These are phyloP conservation scores for Arbacia lixula DNA, from an alignment of 53 echinoderm and acorn worm species.

Conservation along the genomic window DNA sequence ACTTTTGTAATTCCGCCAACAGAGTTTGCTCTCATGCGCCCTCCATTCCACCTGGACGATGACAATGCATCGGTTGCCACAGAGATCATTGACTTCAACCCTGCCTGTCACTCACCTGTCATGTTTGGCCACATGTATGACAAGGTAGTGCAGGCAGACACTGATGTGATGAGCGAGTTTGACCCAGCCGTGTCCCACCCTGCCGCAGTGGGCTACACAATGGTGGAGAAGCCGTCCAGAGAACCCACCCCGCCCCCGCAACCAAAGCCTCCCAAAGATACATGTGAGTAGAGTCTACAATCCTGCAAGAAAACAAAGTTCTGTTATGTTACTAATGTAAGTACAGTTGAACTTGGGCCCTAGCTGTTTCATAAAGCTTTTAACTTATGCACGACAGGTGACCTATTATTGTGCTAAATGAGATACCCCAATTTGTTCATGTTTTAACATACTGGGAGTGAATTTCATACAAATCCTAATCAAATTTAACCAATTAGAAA, in stretches of 20 bases:
- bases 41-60: slow-evolving; percentile 88
- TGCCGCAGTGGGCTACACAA: slow-evolving; percentile 91
- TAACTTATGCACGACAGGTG: too few species aligned
- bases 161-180: slow-evolving; percentile 76
- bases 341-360: too few species aligned
- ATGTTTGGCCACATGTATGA: slow-evolving; percentile 91
- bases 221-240: slow-evolving; percentile 77
- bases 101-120: slow-evolving; percentile 89
- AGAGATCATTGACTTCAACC: slow-evolving; percentile 91
- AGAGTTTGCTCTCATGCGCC: slow-evolving; percentile 94
- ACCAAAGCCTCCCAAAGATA: slow-evolving; percentile 90
- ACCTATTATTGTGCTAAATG: too few species aligned
- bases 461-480: too few species aligned
- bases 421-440: too few species aligned
- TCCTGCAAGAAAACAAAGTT: too few species aligned
- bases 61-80: slow-evolving; percentile 88
- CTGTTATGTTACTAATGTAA: too few species aligned
- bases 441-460: too few species aligned
- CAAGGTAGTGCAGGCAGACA: slow-evolving; percentile 66
- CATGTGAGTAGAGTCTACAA: slow-evolving; percentile 79
- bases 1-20: too few species aligned
- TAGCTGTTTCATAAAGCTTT: too few species aligned
- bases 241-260: slow-evolving; percentile 73
- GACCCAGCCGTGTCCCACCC: slow-evolving; percentile 92
- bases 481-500: too few species aligned